Percentiles rank a stretch among this genome's conserved stretches.
Evolutionary conservation across 2,113 vertebrate species (phyloP).

Genomic region (Oncorhynchus kisutch): DNA sequence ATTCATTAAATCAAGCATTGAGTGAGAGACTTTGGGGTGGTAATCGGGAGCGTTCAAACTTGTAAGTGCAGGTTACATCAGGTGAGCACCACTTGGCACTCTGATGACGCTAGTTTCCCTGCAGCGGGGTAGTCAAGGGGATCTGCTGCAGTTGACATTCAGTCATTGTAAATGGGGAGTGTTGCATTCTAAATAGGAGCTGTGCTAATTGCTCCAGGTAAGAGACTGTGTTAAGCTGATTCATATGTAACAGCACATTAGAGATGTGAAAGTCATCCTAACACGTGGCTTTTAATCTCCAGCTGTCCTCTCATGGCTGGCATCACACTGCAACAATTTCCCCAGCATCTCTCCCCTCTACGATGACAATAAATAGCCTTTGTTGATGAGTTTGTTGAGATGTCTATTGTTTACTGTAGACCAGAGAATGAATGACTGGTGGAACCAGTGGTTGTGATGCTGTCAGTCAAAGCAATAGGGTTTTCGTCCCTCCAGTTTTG

Average conservation of each 20-base stretch:
- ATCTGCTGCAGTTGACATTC: slow-evolving; percentile 2
- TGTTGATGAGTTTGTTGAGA: too few species aligned
- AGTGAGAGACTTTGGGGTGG: background rate
- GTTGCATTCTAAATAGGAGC: background rate
- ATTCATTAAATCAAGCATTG: background rate
- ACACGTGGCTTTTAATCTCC: background rate
- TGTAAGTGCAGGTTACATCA: slow-evolving; percentile 8
- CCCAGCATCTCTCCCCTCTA: background rate
- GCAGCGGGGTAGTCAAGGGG: background rate
- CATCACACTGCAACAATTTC: background rate
- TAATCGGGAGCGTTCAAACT: background rate
- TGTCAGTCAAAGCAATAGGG: too few species aligned
- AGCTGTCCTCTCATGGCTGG: background rate
- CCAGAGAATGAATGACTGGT: too few species aligned
- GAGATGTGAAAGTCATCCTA: slow-evolving; percentile 14
- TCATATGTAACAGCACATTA: slow-evolving; percentile 21
- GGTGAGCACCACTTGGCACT: background rate
- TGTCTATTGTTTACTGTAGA: too few species aligned
- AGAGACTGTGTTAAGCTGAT: slow-evolving; percentile 12
- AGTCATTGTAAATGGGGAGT: background rate
- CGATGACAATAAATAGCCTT: too few species aligned
- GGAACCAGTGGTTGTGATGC: too few species aligned
- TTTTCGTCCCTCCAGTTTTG: too few species aligned
- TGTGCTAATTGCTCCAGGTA: slow-evolving; percentile 5
- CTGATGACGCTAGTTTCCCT: background rate